phyloP scores from a whole-genome alignment of 2,113 vertebrate genomes.

The Mormyrus lacerda region DNA sequence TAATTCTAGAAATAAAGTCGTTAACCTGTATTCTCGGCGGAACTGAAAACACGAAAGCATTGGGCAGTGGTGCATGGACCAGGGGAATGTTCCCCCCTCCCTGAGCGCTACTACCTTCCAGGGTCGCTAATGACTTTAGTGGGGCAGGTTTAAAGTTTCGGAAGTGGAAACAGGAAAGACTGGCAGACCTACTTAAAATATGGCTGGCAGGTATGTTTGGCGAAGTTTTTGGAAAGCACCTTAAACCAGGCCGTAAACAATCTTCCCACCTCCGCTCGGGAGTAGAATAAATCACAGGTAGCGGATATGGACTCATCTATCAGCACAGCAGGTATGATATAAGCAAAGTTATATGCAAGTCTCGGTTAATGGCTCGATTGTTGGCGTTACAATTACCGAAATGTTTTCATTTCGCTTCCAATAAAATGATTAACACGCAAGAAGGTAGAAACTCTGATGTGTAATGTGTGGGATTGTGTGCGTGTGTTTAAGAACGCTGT shows the following conservation, averaged over 20 bases:
- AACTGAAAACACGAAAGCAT: not conserved
- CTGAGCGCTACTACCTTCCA: not conserved
- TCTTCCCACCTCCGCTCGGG: not conserved
- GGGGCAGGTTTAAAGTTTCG: slow-evolving; percentile 4
- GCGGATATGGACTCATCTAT: not conserved
- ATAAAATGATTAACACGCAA: not conserved
- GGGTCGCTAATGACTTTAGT: not conserved
- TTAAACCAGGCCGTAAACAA: not conserved
- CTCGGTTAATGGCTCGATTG: not conserved
- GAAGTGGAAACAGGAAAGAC: not conserved
- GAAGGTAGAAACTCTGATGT: not conserved
- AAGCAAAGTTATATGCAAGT: too few relatives aligned
- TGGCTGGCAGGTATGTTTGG: not conserved
- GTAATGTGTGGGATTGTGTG: not conserved
- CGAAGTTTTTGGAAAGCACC: not conserved
- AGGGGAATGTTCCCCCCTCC: not conserved
- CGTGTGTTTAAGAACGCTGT: not conserved
- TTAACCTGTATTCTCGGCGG: not conserved
- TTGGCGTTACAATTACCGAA: not conserved
- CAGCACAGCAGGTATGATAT: not conserved
- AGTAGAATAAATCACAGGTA: not conserved
- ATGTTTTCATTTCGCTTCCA: not conserved
- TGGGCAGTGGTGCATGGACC: not conserved
- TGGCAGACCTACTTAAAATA: not conserved
- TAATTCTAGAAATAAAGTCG: not conserved